Conservation (phyloP, 37 sponge, comb jelly and placozoan species). For the Haliclona indistincta region DNA sequence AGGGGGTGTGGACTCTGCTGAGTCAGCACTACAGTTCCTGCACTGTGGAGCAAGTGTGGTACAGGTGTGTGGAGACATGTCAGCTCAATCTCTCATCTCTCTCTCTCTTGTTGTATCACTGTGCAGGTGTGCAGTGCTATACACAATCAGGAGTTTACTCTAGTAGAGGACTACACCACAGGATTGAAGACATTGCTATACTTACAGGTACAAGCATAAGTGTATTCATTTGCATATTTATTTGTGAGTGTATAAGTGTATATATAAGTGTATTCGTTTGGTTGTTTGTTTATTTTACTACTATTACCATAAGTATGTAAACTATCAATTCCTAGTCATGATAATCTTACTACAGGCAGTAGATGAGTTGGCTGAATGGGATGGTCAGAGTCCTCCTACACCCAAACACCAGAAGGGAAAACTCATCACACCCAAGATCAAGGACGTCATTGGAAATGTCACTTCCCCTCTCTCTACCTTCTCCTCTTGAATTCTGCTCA, state of each 20-base stretch:
- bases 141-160: constrained; percentile 94
- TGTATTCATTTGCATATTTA: too few species aligned
- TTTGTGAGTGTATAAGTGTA: too few species aligned
- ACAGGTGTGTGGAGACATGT: constrained; percentile 44
- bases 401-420: constrained; percentile 90
- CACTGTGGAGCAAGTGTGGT: constrained; percentile 85
- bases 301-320: too few species aligned
- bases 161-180: constrained; percentile 85
- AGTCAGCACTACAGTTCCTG: constrained; percentile 88
- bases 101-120: not conserved
- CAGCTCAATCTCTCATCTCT: not conserved
- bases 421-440: constrained; percentile 70
- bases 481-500: too few species aligned
- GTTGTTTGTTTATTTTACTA: too few species aligned
- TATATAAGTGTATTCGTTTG: too few species aligned
- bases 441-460: constrained; percentile 83
- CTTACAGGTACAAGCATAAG: too few species aligned
- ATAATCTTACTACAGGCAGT: constrained; percentile 37
- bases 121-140: constrained; percentile 93
- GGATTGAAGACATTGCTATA: constrained; percentile 88
- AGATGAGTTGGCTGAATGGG: constrained; percentile 79
- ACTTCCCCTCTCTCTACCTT: too few species aligned
- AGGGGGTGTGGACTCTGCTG: constrained; percentile 90
- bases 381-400: constrained; percentile 88
- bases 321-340: not conserved